Evolutionary conservation across 2,888 invertebrate species (phyloP), one percentile per base, ranked within the genome.

Genomic region (Agonopterix alstromeriana): DNA sequence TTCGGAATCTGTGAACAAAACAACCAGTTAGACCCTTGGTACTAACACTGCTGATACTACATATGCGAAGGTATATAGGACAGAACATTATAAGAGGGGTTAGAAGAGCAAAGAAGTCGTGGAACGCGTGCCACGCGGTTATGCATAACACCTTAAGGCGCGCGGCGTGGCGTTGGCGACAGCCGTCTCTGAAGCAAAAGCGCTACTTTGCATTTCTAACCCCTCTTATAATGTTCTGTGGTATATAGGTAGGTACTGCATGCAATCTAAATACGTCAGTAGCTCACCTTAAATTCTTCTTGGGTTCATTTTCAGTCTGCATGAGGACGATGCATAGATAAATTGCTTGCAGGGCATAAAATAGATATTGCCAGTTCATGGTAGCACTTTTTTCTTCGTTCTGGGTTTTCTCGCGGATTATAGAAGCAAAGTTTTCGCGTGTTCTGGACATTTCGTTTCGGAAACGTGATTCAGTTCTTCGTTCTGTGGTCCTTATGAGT

Each of bases 271-370:
- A 27, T 7, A 27, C 1, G 27, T 5, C 7, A 27, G 27, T 27
- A 7, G 44, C 36, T 50, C 43, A 55, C 55, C 48, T 50, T 1
- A 44, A 27, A 38, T 50, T 53, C 12, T 49, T 48, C 12, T 17
- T 27, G 12, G 44, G 12, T 12, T 40, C 52, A 38, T 62, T 70
- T 51, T 69, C 64, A 14, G 63, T 58, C 48, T 82, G 76, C 49
- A 70, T 54, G 38, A 84, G 48, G 4, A 85, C 53, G 4, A 73
- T 65, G 52, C 75, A 69, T 17, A 85, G 49, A 53, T 87, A 87
- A 42, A 78, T 65, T 9, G 62, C 78, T 65, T 86, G 85, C 46
- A 86, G 43, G 10, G 74, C 69, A 53, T 81, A 84, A 45, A 86
- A 64, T n/a, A 80, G 42, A 48, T 73, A 70, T 57, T 77, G 74